Evolutionary conservation across 2,888 invertebrate species (phyloP).

Genomic region (Catocala sponsa): DNA sequence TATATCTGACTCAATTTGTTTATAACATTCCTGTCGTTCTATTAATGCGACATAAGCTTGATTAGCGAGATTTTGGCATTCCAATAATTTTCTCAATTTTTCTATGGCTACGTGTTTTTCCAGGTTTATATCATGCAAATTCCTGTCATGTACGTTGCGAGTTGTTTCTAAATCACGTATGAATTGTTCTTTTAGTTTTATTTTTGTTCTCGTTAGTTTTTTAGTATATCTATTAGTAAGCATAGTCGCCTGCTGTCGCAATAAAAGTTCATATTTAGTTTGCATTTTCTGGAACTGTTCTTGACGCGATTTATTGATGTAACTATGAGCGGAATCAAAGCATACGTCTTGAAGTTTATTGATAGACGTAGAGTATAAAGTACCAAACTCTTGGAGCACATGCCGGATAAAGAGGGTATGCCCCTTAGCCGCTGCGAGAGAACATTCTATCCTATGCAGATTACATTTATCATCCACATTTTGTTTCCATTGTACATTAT

Average conservation of each 20-base stretch:
- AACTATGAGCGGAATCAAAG: constrained; percentile 62
- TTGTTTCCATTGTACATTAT: constrained; percentile 66
- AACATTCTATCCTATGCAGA: constrained; percentile 57
- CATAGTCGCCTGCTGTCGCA: constrained; percentile 35
- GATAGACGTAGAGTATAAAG: constrained; percentile 65
- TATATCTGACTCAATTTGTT: too few species aligned
- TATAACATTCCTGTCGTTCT: too few species aligned
- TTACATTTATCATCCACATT: constrained; percentile 50
- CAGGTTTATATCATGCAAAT: too few species aligned
- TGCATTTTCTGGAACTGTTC: constrained; percentile 63
- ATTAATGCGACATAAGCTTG: too few species aligned
- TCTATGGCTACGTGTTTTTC: too few species aligned
- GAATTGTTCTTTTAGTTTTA: too few species aligned
- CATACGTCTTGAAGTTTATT: constrained; percentile 69
- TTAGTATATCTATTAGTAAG: too few species aligned
- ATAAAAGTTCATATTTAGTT: constrained; percentile 53
- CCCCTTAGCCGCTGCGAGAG: constrained; percentile 47
- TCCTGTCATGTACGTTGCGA: too few species aligned
- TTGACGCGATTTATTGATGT: constrained; percentile 62
- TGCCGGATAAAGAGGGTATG: constrained; percentile 66
- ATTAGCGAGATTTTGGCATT: too few species aligned
- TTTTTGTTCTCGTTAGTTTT: too few species aligned
- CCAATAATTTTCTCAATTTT: too few species aligned
- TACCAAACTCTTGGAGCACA: constrained; percentile 67
- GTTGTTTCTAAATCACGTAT: too few species aligned